Evolutionary conservation across 2,797 vertebrate species (phyloP).

Genomic region (Microctenopoma lineatum): DNA sequence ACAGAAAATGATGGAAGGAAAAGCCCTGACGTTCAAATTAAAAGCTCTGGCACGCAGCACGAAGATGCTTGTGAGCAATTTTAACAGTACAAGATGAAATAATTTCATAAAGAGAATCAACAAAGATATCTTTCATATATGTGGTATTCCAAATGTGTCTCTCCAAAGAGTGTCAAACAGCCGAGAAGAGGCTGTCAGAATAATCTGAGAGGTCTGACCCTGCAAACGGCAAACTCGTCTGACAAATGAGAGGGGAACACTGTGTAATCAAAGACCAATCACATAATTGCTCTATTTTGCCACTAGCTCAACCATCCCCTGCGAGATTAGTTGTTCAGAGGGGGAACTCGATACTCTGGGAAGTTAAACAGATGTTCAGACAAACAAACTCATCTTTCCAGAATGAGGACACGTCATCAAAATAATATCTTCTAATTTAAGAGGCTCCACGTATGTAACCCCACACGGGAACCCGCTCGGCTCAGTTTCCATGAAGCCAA

Average conservation of each 20-base stretch:
- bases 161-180: conserved; percentile 29
- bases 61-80: conserved; percentile 19
- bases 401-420: conserved; percentile 70
- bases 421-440: conserved; percentile 77
- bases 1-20: conserved; percentile 28
- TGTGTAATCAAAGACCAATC: conserved; percentile 86
- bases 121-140: conserved; percentile 41
- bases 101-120: conserved; percentile 20
- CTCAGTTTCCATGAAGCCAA: conserved; percentile 6
- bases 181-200: conserved; percentile 53
- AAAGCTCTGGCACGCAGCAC: neutral
- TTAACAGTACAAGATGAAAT: conserved; percentile 21
- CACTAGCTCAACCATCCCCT: conserved; percentile 81
- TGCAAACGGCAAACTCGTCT: conserved; percentile 75
- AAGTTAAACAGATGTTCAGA: conserved; percentile 83
- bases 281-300: conserved; percentile 85
- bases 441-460: conserved; percentile 46
- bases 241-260: conserved; percentile 75
- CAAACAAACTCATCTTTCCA: conserved; percentile 72
- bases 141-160: conserved; percentile 10
- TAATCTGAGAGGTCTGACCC: conserved; percentile 69
- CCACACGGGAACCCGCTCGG: conserved; percentile 12
- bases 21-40: conserved; percentile 10
- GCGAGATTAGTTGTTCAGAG: conserved; percentile 75
- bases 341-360: conserved; percentile 81